A percentile compares a stretch with the other conserved stretches of the same genome.
Conservation (phyloP, 2,797 vertebrate genomes). For the Rousettus madagascariensis region DNA sequence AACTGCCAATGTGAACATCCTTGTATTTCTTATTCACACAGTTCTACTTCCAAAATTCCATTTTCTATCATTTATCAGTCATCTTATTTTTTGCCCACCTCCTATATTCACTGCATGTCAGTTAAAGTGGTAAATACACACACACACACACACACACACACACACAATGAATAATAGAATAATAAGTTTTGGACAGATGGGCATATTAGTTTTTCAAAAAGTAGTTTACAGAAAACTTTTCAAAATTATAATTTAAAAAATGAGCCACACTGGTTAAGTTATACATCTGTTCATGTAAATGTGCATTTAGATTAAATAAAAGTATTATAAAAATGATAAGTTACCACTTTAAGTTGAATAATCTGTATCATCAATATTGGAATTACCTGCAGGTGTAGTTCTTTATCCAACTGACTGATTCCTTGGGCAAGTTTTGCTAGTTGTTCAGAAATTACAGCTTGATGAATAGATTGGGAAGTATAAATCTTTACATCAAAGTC, state of each 20-base stretch:
- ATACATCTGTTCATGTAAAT: not conserved
- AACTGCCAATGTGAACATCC: not conserved
- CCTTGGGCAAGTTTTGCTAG: slow-evolving; percentile 96
- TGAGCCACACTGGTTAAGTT: not conserved
- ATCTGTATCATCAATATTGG: not conserved
- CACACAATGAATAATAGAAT: not conserved
- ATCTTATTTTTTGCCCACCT: slow-evolving; percentile 24
- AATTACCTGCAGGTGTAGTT: slow-evolving; percentile 95
- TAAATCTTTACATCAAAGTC: slow-evolving; percentile 96
- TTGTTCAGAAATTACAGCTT: slow-evolving; percentile 95
- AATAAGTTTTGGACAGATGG: not conserved
- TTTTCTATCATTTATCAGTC: slow-evolving; percentile 42
- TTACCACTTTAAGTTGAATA: not conserved
- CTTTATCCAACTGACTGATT: slow-evolving; percentile 98
- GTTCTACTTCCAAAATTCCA: slow-evolving; percentile 35
- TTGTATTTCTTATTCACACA: slow-evolving; percentile 21
- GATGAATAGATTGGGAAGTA: slow-evolving; percentile 95
- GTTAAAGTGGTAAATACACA: not conserved
- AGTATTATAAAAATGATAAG: not conserved
- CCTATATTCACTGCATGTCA: not conserved
- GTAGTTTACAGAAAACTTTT: not conserved
- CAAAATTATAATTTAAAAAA: slow-evolving; percentile 42
- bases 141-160: too few species aligned
- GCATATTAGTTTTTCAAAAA: slow-evolving; percentile 12
- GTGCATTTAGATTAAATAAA: slow-evolving; percentile 4